These are phyloP conservation scores for Ploceus nigricollis DNA, from an alignment of 2,113 vertebrate genomes.

Conservation along the genomic window DNA sequence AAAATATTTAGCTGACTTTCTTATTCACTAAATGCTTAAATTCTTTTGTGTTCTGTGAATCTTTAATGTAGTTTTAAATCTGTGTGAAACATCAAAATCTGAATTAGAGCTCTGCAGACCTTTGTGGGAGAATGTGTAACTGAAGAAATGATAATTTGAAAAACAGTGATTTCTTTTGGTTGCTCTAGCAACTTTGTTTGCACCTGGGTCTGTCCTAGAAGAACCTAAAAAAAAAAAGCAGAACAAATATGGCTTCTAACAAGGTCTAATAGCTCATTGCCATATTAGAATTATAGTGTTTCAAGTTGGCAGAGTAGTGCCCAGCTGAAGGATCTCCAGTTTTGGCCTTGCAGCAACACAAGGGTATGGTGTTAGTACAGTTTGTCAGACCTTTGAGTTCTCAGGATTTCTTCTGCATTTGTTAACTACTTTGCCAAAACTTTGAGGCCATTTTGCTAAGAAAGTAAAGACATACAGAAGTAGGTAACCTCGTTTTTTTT, in stretches of 20 bases:
- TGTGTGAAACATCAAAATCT: background rate
- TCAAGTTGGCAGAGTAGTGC: background rate
- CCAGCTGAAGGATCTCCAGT: background rate
- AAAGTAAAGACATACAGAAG: background rate
- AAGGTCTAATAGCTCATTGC: background rate
- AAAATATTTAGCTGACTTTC: background rate
- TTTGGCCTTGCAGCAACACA: background rate
- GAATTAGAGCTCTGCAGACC: background rate
- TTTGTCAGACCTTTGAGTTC: background rate
- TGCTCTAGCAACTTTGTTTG: background rate
- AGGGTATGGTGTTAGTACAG: background rate
- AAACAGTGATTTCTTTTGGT: background rate
- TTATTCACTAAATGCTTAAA: background rate
- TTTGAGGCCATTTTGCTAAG: background rate
- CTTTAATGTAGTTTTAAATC: background rate
- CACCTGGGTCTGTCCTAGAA: background rate
- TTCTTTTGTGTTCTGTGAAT: background rate
- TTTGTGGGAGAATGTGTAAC: background rate
- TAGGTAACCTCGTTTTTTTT: background rate
- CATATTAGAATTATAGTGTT: background rate
- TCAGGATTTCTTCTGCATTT: background rate
- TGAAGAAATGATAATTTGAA: background rate
- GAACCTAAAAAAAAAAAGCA: background rate
- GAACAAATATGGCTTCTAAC: background rate
- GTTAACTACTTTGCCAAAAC: background rate